These are phyloP conservation scores for Prolemur simus DNA, from an alignment of 2,113 vertebrate genomes.

Conservation along the genomic window DNA sequence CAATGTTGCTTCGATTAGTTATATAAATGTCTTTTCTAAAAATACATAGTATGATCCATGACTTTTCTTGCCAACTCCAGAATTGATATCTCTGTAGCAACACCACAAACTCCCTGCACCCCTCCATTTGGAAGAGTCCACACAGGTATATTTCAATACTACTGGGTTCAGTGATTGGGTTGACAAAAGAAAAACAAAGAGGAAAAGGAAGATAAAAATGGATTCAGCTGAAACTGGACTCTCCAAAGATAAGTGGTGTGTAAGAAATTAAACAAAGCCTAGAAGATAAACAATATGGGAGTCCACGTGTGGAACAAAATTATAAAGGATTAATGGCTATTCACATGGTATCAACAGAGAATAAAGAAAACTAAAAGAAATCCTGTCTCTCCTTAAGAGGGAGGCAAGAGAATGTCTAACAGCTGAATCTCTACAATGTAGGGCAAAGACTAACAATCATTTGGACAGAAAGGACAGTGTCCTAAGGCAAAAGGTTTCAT, in stretches of 20 bases:
- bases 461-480: conserved; percentile 32
- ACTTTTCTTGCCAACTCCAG: background rate
- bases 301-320: background rate
- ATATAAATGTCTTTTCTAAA: background rate
- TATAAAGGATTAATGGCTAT: background rate
- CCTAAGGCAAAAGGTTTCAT: conserved; percentile 50
- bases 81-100: background rate
- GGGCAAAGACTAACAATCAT: conserved; percentile 54
- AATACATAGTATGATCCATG: background rate
- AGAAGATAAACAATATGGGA: background rate
- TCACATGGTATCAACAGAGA: background rate
- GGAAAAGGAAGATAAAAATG: background rate
- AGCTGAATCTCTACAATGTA: background rate
- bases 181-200: background rate
- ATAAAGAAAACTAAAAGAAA: conserved; percentile 3
- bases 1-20: background rate
- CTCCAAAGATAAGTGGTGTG: background rate
- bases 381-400: background rate
- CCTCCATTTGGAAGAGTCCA: background rate
- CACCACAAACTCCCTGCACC: fast-evolving
- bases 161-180: background rate
- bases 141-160: background rate
- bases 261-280: background rate
- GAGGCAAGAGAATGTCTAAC: background rate
- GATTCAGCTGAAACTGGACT: background rate